Base-by-base conservation (phyloP, 2,113 vertebrate species). In the Anser cygnoides region DNA sequence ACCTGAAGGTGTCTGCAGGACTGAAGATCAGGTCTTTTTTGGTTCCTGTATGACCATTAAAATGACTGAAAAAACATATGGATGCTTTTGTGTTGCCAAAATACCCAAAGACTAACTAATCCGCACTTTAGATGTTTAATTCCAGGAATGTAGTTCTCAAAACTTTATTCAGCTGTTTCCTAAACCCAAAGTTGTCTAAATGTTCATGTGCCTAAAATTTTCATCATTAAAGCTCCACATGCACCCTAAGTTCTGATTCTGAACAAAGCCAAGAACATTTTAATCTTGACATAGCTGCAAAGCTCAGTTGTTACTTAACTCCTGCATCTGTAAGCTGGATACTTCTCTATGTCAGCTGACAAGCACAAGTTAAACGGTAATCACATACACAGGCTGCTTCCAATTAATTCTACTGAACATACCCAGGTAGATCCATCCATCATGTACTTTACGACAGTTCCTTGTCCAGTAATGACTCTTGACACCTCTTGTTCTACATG, bases 351-450 rank as follows among this genome's bases (percentile, higher is more conserved):
- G 63, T 63, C 72, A 37, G 44, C 1, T 86, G 59, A 70, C 17
- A 83, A 93, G 28, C 12, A 22, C 23, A 90, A 83, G 15, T 39
- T 80, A 46, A 86, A 67, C 22, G 6, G 18, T 43, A 79, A 83
- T 37, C 25, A 35, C 19, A 61, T 6, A 43, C 0, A 3, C 4
- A 76, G 29, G 20, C 8, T 61, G 13, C 59, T 87, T 75, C 37
- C 50, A 77, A 41, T 26, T 11, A 78, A 26, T 43, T 83, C 37
- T 68, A 26, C 28, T 79, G 77, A 78, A 80, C 43, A 31, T 96
- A 99, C 99, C 99, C 99, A 95, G 29, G 98, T 98, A 78, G 99
- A 98, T 33, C 99, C 98, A 75, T 99, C 98, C 97, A 97, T 92
- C 98, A 99, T 97, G 91, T 97, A 96, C 77, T 98, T 99, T 92